These are phyloP conservation scores for Siphamia tubifer DNA, from an alignment of 2,113 vertebrate species.

Conservation along the genomic window DNA sequence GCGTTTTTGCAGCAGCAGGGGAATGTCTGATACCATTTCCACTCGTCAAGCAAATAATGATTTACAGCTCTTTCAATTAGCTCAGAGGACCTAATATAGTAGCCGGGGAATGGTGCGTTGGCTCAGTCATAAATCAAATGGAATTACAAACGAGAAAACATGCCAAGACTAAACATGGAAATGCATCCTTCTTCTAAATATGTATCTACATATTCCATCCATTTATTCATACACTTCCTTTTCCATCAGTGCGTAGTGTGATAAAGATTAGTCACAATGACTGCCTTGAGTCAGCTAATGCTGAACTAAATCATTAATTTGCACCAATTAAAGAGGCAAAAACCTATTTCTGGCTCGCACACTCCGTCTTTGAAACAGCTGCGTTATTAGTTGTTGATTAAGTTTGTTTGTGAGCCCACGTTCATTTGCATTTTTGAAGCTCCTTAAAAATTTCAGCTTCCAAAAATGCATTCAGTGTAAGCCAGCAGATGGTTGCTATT, in stretches of 20 bases:
- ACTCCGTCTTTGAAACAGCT: conserved; percentile 65
- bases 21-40: neutral
- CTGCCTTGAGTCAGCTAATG: conserved; percentile 70
- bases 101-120: conserved; percentile 14
- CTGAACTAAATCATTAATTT: conserved; percentile 75
- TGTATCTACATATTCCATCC: conserved; percentile 47
- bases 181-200: conserved; percentile 45
- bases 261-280: conserved; percentile 74
- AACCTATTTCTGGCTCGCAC: conserved; percentile 59
- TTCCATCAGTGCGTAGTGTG: conserved; percentile 62
- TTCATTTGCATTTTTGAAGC: conserved; percentile 71
- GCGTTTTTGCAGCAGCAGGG: neutral
- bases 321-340: conserved; percentile 70
- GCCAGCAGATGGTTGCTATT: conserved; percentile 68
- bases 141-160: conserved; percentile 45
- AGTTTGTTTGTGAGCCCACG: conserved; percentile 68
- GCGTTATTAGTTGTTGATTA: conserved; percentile 74
- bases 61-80: conserved; percentile 63
- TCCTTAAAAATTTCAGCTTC: conserved; percentile 42
- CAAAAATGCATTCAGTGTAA: conserved; percentile 39
- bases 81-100: conserved; percentile 31
- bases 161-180: conserved; percentile 34
- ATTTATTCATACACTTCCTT: conserved; percentile 46
- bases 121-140: conserved; percentile 54
- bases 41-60: conserved; percentile 40